Conservation (phyloP, 2,113 vertebrate species). For the Triplophysa rosa region DNA sequence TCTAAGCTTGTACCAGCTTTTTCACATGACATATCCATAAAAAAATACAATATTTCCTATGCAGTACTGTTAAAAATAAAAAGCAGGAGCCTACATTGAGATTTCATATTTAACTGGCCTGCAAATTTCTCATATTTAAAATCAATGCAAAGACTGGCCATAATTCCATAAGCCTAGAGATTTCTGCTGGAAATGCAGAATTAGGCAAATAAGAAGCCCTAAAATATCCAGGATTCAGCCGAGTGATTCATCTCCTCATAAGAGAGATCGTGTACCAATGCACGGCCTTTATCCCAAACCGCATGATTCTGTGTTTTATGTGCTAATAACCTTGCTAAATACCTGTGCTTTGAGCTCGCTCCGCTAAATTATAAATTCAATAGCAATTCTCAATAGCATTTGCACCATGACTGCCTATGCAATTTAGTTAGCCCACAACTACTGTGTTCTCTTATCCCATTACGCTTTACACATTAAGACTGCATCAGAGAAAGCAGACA, state of each 20-base stretch:
- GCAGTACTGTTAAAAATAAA: slow-evolving; percentile 52
- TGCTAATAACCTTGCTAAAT: too few species aligned
- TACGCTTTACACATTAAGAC: neutral
- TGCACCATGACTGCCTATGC: slow-evolving; percentile 15
- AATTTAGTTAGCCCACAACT: slow-evolving; percentile 13
- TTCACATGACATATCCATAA: slow-evolving; percentile 46
- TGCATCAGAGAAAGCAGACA: neutral
- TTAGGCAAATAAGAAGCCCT: slow-evolving; percentile 17
- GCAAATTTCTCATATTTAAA: slow-evolving; percentile 69
- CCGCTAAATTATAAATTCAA: too few species aligned
- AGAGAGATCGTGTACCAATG: too few species aligned
- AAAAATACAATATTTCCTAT: slow-evolving; percentile 40
- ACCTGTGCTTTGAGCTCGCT: too few species aligned
- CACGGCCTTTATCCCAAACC: too few species aligned
- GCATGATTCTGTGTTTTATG: too few species aligned
- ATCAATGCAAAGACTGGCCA: slow-evolving; percentile 59
- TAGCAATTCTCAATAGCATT: neutral
- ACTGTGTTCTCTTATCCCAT: neutral
- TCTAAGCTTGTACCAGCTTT: slow-evolving; percentile 23
- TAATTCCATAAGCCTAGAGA: neutral
- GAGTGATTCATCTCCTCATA: too few species aligned
- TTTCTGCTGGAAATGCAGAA: slow-evolving; percentile 26
- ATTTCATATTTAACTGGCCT: slow-evolving; percentile 53
- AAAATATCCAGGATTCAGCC: too few species aligned
- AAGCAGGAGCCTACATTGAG: slow-evolving; percentile 19